Evolutionary conservation across 1,140 invertebrate genomes (phyloP), one percentile per base, ranked within the genome.

Genomic region (Leptinotarsa defecta): DNA sequence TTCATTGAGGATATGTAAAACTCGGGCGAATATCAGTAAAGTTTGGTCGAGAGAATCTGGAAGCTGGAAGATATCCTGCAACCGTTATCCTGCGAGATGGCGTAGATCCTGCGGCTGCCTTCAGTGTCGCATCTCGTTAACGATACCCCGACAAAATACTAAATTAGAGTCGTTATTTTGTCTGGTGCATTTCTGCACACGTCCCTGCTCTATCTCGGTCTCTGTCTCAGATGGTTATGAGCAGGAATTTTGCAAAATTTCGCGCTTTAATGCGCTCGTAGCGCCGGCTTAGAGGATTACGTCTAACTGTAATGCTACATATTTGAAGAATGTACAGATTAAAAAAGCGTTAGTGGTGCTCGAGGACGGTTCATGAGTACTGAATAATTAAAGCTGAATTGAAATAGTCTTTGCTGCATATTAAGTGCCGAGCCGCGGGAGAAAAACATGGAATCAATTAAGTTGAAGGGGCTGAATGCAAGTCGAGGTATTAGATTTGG

Each of bases 151-250:
- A 48, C 76, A 75, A 75, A 72, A 69, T 68, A 64, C 70, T 76
- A 78, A 78, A 78, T 78, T 78, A 71, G 77, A 76, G 73, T 76
- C 77, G 77, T 76, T 78, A 78, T 76, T 71, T 70, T 57, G 76
- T 68, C 68, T 65, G 68, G 48, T 70, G 52, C 73, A 71, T 74
- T 71, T 48, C 74, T 69, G 69, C 67, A 24, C 68, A 69, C 57
- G 63, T 68, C 22, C 15, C 34, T 6, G 6, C 65, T 19, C 24
- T 68, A 17, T 43, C 3, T 17, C 65, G 24, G 65, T 68, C 65
- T 68, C 27, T 43, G 19, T 76, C 57, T 74, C 48, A 48, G 74
- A 48, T 27, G 27, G 68, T 63, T 75, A 19, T 63, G 57, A 17
- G n/a, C 24, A 20, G 5, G 17, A 48, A n/a, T 15, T 63, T 64